phyloP scores from a whole-genome alignment of 2,888 invertebrate genomes.

The Lasioglossum pauxillum region DNA sequence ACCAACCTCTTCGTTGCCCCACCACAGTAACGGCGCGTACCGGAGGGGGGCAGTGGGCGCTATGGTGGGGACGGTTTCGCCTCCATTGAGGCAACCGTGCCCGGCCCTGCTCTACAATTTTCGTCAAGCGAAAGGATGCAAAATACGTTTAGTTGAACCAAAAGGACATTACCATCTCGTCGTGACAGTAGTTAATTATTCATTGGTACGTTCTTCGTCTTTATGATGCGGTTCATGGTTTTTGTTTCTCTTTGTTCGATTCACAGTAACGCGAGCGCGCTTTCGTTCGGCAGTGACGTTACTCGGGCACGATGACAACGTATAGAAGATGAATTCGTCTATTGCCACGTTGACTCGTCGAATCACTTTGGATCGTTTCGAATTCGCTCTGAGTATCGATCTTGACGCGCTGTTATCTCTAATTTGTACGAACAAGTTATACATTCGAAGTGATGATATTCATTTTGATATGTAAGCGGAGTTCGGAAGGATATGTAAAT shows the following conservation, averaged over 20 bases:
- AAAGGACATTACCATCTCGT: not conserved
- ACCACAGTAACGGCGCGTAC: too few species aligned
- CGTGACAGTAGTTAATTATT: not conserved
- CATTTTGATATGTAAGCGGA: conserved; percentile 53
- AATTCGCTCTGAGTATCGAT: not conserved
- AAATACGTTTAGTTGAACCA: not conserved
- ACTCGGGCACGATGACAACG: conserved; percentile 18
- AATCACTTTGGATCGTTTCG: not conserved
- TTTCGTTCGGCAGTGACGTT: conserved; percentile 31
- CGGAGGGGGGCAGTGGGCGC: too few species aligned
- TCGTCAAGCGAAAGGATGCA: too few species aligned
- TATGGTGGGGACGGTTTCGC: too few species aligned
- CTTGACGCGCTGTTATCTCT: conserved; percentile 30
- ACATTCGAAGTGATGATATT: conserved; percentile 31
- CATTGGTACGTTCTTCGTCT: not conserved
- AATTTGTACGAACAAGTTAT: conserved; percentile 51
- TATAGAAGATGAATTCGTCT: conserved; percentile 2
- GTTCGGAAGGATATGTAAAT: conserved; percentile 50
- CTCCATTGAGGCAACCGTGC: too few species aligned
- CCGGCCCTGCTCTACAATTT: not conserved
- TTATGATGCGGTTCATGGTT: not conserved
- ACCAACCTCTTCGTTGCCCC: too few species aligned
- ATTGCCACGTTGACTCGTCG: not conserved
- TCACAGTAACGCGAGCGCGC: not conserved
- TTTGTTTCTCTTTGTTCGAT: conserved; percentile 1